These are phyloP conservation scores for Caenorhabditis panamensis DNA, from an alignment of 2,888 invertebrate genomes.

Conservation along the genomic window DNA sequence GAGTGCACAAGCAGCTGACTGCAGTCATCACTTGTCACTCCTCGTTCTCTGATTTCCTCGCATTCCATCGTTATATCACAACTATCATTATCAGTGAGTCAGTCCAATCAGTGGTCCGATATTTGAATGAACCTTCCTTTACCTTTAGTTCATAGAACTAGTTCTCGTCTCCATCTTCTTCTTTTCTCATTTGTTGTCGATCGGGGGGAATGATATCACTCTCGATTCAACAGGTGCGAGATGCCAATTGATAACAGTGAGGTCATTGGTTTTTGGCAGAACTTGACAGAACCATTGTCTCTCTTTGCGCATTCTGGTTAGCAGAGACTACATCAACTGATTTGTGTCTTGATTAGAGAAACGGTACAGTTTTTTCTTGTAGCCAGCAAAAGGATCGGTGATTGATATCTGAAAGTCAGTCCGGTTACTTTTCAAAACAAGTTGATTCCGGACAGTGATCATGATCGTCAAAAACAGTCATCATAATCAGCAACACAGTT, in stretches of 20 bases:
- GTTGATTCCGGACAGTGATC: too few species aligned
- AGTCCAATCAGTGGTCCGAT: too few species aligned
- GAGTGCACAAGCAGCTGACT: conserved; percentile 16
- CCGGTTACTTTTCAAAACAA: too few species aligned
- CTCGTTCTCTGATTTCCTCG: not conserved
- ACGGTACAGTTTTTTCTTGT: too few species aligned
- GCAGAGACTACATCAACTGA: conserved; percentile 7
- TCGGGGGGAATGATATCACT: conserved; percentile 27
- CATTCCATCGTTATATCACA: not conserved
- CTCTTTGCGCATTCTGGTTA: not conserved
- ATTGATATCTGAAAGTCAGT: too few species aligned
- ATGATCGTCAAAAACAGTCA: too few species aligned
- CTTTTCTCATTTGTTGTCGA: not conserved
- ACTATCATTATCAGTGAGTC: not conserved
- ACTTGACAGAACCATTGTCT: not conserved
- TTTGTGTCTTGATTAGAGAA: not conserved
- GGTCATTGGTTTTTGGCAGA: conserved; percentile 42
- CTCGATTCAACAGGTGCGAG: conserved; percentile 3
- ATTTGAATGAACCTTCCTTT: not conserved
- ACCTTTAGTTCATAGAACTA: conserved; percentile 1
- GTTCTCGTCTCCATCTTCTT: not conserved
- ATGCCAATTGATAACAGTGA: conserved; percentile 7
- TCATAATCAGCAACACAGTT: too few species aligned
- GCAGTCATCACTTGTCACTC: conserved; percentile 15
- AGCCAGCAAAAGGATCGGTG: too few species aligned